phyloP scores from a whole-genome alignment of 2,888 invertebrate genomes.

The Acleris cristana region DNA sequence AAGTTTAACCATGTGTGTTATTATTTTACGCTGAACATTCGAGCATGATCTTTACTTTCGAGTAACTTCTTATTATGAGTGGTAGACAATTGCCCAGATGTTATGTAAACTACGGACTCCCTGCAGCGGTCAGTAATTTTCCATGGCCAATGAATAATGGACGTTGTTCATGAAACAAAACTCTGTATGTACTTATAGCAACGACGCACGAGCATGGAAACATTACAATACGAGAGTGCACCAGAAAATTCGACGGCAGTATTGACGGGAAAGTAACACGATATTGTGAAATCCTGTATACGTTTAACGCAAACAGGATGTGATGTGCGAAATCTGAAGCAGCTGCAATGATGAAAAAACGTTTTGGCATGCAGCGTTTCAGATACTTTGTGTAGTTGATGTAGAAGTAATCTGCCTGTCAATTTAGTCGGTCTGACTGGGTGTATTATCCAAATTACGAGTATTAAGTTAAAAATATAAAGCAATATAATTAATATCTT shows the following conservation, averaged over 20 bases:
- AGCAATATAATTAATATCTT: too few species aligned
- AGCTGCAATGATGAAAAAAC: not conserved
- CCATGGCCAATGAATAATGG: constrained; percentile 53
- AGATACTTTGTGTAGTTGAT: not conserved
- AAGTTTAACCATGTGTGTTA: not conserved
- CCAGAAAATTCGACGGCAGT: constrained; percentile 54
- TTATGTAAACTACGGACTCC: constrained; percentile 34
- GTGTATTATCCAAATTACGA: too few species aligned
- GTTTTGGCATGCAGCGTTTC: not conserved
- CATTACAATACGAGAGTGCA: constrained; percentile 46
- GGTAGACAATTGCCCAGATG: constrained; percentile 28
- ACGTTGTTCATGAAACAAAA: constrained; percentile 73
- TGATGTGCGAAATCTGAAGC: constrained; percentile 4
- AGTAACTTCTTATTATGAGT: constrained; percentile 24
- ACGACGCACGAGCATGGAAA: constrained; percentile 41
- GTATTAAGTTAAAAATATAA: too few species aligned
- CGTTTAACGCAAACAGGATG: constrained; percentile 6
- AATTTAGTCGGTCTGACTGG: too few species aligned
- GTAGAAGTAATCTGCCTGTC: too few species aligned
- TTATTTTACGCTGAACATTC: not conserved
- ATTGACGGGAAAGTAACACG: constrained; percentile 36
- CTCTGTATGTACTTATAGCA: constrained; percentile 43
- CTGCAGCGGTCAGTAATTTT: constrained; percentile 30
- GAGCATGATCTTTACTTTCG: constrained; percentile 16
- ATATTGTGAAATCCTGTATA: constrained; percentile 9